Evolutionary conservation across 2,888 invertebrate genomes (phyloP).

Genomic region (Pantelozetes paolii): DNA sequence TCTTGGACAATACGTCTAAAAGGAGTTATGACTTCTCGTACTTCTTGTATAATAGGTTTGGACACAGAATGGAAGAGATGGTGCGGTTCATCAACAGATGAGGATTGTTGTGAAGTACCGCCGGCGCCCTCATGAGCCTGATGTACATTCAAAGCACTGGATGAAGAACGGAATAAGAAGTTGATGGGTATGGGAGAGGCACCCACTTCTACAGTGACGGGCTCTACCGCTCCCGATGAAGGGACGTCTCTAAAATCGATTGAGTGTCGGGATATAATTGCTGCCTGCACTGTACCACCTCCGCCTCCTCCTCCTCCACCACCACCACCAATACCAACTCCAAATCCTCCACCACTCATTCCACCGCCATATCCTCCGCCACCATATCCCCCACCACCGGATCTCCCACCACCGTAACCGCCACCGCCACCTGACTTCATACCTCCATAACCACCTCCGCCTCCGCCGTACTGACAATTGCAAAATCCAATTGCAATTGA

Average conservation of each 20-base stretch:
- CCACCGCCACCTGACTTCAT: conserved; percentile 14
- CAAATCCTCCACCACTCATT: neutral
- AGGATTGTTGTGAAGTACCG: neutral
- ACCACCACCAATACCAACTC: neutral
- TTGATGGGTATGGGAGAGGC: conserved; percentile 1
- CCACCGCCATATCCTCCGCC: conserved; percentile 15
- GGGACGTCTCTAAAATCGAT: conserved; percentile 5
- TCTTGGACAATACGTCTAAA: neutral
- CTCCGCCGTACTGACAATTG: conserved; percentile 5
- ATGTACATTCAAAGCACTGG: neutral
- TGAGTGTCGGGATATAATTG: neutral
- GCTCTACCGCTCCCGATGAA: neutral
- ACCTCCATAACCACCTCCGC: conserved; percentile 35
- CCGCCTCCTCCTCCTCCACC: conserved; percentile 17
- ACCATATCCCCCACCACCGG: conserved; percentile 5
- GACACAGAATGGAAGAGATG: neutral
- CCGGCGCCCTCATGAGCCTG: neutral
- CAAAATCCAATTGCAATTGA: neutral
- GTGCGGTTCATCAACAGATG: conserved; percentile 13
- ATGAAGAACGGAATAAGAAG: neutral
- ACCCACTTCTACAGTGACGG: conserved; percentile 4
- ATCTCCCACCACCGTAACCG: conserved; percentile 12
- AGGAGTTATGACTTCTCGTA: neutral
- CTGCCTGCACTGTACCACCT: neutral
- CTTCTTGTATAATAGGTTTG: conserved; percentile 26